phyloP scores from a whole-genome alignment of 2,113 vertebrate species.

The Strix aluco region DNA sequence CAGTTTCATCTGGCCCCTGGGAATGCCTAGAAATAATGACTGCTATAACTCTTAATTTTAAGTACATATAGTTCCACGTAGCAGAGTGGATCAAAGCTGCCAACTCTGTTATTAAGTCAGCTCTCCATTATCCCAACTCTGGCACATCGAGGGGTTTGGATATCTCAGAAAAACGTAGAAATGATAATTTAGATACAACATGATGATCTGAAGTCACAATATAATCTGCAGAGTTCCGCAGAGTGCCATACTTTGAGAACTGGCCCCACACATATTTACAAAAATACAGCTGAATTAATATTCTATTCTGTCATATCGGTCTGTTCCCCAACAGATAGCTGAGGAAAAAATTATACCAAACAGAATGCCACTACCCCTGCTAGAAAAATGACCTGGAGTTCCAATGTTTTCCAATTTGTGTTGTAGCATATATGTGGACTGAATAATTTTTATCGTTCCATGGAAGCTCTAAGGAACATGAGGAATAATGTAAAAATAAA shows the following conservation, averaged over 20 bases:
- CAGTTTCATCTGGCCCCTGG: background rate
- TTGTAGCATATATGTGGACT: accelerated
- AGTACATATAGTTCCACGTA: background rate
- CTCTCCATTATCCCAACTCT: background rate
- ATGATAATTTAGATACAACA: background rate
- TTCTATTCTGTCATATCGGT: background rate
- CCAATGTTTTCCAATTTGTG: background rate
- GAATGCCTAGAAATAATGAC: background rate
- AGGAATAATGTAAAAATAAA: background rate
- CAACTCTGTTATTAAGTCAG: background rate
- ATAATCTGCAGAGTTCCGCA: background rate
- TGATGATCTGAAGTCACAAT: background rate
- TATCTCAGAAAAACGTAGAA: background rate
- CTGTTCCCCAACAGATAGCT: background rate
- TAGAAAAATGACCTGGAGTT: background rate
- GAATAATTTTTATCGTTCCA: background rate
- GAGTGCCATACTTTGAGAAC: background rate
- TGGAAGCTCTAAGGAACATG: background rate
- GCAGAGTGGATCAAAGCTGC: background rate
- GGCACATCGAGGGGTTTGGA: background rate
- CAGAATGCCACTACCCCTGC: background rate
- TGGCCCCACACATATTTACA: background rate
- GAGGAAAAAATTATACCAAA: background rate
- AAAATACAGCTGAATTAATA: background rate
- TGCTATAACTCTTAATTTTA: background rate